phyloP scores from a whole-genome alignment of 2,113 vertebrate genomes.

The Elephantulus edwardii region DNA sequence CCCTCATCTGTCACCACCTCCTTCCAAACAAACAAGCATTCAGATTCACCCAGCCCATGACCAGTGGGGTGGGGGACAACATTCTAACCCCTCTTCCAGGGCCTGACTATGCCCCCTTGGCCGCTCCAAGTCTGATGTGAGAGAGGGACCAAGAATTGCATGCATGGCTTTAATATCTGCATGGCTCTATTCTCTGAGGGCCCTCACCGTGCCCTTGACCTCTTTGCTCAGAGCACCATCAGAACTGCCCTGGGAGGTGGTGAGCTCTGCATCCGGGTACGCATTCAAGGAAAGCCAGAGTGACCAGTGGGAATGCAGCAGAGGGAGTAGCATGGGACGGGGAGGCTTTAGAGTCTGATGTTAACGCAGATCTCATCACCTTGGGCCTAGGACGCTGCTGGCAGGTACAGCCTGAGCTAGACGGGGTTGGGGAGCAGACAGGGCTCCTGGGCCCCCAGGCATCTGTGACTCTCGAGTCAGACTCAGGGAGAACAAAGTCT shows the following conservation, averaged over 20 bases:
- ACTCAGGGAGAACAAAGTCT: background rate
- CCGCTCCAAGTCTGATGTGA: background rate
- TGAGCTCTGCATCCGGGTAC: background rate
- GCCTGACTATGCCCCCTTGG: background rate
- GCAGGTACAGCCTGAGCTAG: background rate
- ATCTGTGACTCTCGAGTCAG: background rate
- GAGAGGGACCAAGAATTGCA: accelerated
- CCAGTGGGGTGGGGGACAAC: background rate
- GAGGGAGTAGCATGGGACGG: accelerated
- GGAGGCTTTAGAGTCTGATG: background rate
- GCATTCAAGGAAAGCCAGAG: background rate
- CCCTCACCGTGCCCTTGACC: no score
- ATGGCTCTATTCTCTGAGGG: no score
- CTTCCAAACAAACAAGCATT: background rate
- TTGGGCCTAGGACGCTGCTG: background rate
- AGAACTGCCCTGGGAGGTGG: background rate
- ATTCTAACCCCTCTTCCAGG: background rate
- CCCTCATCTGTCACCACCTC: background rate
- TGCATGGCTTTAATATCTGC: accelerated
- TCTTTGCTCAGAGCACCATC: background rate
- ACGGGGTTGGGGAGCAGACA: background rate
- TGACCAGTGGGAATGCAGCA: accelerated
- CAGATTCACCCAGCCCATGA: background rate
- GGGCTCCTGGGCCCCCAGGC: background rate
- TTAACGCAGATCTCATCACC: accelerated